A percentile compares a stretch with the other conserved stretches of the same genome.
Conservation (phyloP, 1,140 invertebrate species). For the Drosophila simulans region DNA sequence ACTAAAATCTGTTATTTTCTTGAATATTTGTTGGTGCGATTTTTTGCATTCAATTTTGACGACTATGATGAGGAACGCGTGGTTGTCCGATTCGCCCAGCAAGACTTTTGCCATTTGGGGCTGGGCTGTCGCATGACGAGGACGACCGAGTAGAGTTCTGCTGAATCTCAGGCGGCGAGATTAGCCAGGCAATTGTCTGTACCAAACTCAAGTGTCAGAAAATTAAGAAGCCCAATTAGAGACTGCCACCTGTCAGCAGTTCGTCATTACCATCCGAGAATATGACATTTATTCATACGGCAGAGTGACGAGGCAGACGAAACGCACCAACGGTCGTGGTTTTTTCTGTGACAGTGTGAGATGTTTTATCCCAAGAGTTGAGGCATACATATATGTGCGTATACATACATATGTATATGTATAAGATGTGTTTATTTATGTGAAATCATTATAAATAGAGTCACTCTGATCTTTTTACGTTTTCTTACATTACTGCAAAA, state of each 20-base stretch:
- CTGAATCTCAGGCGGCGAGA: conserved; percentile 47
- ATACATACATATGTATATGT: conserved; percentile 38
- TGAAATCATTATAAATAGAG: conserved; percentile 53
- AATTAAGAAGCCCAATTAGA: conserved; percentile 84
- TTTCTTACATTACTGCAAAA: neutral
- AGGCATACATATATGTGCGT: conserved; percentile 15
- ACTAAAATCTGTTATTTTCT: no score
- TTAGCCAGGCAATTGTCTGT: conserved; percentile 66
- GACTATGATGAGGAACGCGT: conserved; percentile 80
- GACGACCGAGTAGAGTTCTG: conserved; percentile 45
- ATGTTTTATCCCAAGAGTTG: conserved; percentile 38
- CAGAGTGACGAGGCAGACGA: conserved; percentile 73
- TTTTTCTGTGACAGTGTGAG: conserved; percentile 11
- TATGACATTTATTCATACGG: conserved; percentile 80
- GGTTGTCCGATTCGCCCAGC: conserved; percentile 72
- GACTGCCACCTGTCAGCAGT: conserved; percentile 84
- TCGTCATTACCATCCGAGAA: conserved; percentile 79
- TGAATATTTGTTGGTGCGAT: neutral
- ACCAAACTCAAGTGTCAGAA: conserved; percentile 72
- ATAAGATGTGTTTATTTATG: conserved; percentile 35
- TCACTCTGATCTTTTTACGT: neutral
- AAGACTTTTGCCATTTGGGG: conserved; percentile 69
- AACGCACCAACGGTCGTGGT: conserved; percentile 64
- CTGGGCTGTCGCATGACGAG: conserved; percentile 51
- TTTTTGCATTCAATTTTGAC: conserved; percentile 66